These are phyloP conservation scores for Prionailurus bengalensis DNA, from an alignment of 2,113 vertebrate species.

Conservation along the genomic window DNA sequence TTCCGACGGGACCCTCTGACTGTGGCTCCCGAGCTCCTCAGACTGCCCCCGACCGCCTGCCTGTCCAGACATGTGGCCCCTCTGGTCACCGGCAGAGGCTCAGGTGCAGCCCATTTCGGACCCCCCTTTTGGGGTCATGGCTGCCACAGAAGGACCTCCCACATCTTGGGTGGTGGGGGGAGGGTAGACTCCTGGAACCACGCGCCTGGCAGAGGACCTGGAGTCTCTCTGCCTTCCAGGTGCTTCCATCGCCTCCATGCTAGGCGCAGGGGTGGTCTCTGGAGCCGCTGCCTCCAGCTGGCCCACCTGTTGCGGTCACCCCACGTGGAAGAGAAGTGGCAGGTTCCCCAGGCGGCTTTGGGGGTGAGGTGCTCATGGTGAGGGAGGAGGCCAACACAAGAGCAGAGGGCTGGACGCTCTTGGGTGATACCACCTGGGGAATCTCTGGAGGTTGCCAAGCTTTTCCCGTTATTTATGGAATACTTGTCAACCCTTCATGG, in stretches of 20 bases:
- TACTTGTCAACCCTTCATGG: not conserved
- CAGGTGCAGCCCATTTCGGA: not conserved
- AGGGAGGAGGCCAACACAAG: not conserved
- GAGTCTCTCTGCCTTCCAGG: not conserved
- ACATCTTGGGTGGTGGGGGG: too few relatives aligned
- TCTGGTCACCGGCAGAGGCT: fast-evolving
- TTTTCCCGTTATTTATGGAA: not conserved
- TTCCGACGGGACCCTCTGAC: not conserved
- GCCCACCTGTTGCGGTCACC: not conserved
- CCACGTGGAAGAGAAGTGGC: fast-evolving
- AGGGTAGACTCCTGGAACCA: not conserved
- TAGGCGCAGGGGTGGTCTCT: not conserved
- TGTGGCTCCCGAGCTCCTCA: not conserved
- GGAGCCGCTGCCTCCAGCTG: not conserved
- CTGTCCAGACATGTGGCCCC: not conserved
- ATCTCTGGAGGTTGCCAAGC: not conserved
- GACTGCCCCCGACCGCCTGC: too few relatives aligned
- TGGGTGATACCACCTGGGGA: not conserved
- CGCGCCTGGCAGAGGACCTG: not conserved
- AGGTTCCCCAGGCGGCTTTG: not conserved
- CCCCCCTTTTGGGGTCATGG: fast-evolving
- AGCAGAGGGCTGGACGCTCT: not conserved
- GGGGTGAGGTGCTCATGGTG: not conserved
- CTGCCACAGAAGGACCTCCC: not conserved
- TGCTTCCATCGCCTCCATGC: fast-evolving